Conservation (phyloP, 2,888 invertebrate genomes). For the Zaprionus bogoriensis region DNA sequence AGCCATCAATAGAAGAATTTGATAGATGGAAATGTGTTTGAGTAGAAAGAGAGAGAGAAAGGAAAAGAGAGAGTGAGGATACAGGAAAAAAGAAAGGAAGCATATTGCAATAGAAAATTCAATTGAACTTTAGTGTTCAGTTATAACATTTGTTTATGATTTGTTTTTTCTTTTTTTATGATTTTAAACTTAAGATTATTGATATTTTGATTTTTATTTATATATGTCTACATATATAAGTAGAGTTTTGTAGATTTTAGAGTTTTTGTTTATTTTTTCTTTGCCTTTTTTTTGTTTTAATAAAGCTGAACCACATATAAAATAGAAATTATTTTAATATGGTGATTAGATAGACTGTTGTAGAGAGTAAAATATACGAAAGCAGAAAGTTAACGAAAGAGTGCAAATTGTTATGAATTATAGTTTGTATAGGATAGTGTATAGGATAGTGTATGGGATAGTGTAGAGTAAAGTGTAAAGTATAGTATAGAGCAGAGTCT, state of each 20-base stretch:
- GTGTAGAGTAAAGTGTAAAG: too few relatives aligned
- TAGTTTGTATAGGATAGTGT: conserved; percentile 14
- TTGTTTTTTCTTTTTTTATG: conserved; percentile 14
- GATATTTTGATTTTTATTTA: conserved; percentile 25
- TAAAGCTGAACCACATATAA: conserved; percentile 84
- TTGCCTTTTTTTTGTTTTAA: conserved; percentile 39
- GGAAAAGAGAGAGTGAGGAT: conserved; percentile 9
- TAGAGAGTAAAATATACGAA: conserved; percentile 45
- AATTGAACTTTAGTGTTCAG: conserved; percentile 9
- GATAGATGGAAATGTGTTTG: conserved; percentile 13
- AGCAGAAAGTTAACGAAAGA: conserved; percentile 28
- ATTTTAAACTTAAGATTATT: conserved; percentile 33
- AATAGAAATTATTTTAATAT: conserved; percentile 83
- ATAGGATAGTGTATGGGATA: conserved; percentile 5
- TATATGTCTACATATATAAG: conserved; percentile 30
- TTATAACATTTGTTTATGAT: conserved; percentile 24
- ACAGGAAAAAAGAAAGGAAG: conserved; percentile 9
- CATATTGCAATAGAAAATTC: conserved; percentile 29
- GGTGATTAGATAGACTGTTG: conserved; percentile 76
- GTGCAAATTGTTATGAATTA: conserved; percentile 31
- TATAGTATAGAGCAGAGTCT: not conserved
- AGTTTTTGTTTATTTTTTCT: conserved; percentile 25
- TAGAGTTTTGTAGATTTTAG: conserved; percentile 40
- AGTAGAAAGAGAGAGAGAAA: not conserved
- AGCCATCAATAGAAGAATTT: too few relatives aligned